phyloP scores from a whole-genome alignment of 2,888 invertebrate species.

The Hermaeophaga mercurialis region DNA sequence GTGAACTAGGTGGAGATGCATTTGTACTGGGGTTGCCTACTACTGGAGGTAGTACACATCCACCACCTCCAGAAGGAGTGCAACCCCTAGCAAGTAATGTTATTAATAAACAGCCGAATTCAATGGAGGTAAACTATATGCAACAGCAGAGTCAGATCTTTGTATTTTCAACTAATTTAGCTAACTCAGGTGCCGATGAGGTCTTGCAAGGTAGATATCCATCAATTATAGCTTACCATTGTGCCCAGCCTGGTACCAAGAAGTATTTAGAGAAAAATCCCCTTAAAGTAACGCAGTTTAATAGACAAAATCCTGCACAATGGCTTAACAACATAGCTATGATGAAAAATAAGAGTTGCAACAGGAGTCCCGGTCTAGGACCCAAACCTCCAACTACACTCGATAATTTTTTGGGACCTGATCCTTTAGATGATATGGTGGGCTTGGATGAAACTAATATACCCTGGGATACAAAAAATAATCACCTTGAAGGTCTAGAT shows the following conservation, averaged over 20 bases:
- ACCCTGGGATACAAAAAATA: constrained; percentile 61
- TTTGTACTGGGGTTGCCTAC: constrained; percentile 51
- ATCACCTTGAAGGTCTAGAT: constrained; percentile 55
- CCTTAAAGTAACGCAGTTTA: constrained; percentile 82
- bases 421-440: constrained; percentile 58
- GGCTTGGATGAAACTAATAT: constrained; percentile 56
- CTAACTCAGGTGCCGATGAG: constrained; percentile 93
- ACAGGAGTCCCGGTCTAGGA: constrained; percentile 60
- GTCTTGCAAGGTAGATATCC: constrained; percentile 88
- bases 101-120: constrained; percentile 77
- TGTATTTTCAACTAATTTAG: constrained; percentile 93
- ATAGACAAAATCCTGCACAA: constrained; percentile 80
- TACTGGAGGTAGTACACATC: constrained; percentile 46
- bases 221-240: constrained; percentile 93
- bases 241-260: constrained; percentile 93
- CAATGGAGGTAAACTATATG: constrained; percentile 86
- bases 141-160: constrained; percentile 98
- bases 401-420: constrained; percentile 55
- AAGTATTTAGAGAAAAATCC: constrained; percentile 95
- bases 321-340: constrained; percentile 80
- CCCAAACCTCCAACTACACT: constrained; percentile 50
- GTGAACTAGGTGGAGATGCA: constrained; percentile 54
- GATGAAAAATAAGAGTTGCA: constrained; percentile 73
- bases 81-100: constrained; percentile 79
- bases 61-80: constrained; percentile 65